These are phyloP conservation scores for Lutra lutra DNA, from an alignment of 2,797 vertebrate species.

Conservation along the genomic window DNA sequence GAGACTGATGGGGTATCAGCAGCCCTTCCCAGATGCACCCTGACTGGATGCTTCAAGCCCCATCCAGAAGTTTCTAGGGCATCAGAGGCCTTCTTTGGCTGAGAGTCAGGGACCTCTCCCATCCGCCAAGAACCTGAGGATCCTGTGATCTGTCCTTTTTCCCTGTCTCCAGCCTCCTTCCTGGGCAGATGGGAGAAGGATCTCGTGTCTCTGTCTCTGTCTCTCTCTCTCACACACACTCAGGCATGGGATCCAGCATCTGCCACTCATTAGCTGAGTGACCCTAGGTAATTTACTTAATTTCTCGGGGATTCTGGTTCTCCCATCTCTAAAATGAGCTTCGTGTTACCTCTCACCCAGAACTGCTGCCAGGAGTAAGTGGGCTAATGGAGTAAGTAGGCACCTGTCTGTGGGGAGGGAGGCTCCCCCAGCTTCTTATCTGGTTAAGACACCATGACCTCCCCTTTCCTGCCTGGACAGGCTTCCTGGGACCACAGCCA, in stretches of 20 bases:
- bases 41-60: neutral
- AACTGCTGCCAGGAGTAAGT: neutral
- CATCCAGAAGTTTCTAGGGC: neutral
- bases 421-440: neutral
- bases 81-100: neutral
- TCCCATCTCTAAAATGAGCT: neutral
- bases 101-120: neutral
- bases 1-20: neutral
- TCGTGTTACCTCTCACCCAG: neutral
- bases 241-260: neutral
- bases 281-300: neutral
- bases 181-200: neutral
- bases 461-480: neutral
- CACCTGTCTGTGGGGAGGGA: neutral
- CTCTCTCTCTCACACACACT: too few relatives aligned
- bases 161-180: neutral
- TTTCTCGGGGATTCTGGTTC: neutral
- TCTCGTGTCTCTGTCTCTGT: neutral
- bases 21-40: neutral
- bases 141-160: neutral
- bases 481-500: neutral
- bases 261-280: neutral
- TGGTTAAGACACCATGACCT: too few relatives aligned
- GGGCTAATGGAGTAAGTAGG: neutral
- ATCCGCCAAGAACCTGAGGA: neutral